These are phyloP conservation scores for Cuniculus paca DNA, from an alignment of 2,797 vertebrate genomes.

Conservation along the genomic window DNA sequence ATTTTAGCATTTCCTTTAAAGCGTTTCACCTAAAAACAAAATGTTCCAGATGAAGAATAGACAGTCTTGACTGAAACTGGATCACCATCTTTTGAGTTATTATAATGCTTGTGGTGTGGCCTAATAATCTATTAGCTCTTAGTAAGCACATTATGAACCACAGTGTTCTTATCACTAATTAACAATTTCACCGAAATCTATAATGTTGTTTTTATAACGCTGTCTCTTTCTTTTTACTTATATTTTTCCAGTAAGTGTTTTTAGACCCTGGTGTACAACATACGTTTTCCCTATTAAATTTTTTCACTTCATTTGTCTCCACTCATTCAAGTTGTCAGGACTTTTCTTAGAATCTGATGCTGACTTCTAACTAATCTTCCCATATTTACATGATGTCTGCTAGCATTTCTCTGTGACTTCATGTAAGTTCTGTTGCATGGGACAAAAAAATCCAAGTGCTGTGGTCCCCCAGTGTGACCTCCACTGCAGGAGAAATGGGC, in stretches of 20 bases:
- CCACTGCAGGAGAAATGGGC: neutral
- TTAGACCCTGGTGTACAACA: neutral
- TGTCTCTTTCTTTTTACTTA: neutral
- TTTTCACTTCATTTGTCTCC: neutral
- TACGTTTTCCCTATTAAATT: neutral
- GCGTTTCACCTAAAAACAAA: neutral
- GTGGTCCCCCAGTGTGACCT: neutral
- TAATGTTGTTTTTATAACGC: neutral
- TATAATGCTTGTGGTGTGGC: neutral
- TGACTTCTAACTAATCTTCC: slow-evolving; percentile 42
- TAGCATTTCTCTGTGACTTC: neutral
- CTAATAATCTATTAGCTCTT: neutral
- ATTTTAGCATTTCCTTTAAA: slow-evolving; percentile 6
- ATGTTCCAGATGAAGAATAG: neutral
- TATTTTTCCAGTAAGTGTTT: slow-evolving; percentile 35
- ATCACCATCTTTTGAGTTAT: neutral
- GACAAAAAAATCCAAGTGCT: neutral
- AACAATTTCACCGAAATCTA: slow-evolving; percentile 21
- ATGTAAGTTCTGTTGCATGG: neutral
- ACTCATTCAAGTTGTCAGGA: neutral
- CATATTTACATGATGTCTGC: neutral
- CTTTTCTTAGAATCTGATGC: slow-evolving; percentile 1
- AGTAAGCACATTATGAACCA: neutral
- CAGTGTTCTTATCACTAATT: slow-evolving; percentile 7
- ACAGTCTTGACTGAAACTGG: neutral